Conservation (phyloP, 1,140 invertebrate genomes). For the Neodiprion fabricii region DNA sequence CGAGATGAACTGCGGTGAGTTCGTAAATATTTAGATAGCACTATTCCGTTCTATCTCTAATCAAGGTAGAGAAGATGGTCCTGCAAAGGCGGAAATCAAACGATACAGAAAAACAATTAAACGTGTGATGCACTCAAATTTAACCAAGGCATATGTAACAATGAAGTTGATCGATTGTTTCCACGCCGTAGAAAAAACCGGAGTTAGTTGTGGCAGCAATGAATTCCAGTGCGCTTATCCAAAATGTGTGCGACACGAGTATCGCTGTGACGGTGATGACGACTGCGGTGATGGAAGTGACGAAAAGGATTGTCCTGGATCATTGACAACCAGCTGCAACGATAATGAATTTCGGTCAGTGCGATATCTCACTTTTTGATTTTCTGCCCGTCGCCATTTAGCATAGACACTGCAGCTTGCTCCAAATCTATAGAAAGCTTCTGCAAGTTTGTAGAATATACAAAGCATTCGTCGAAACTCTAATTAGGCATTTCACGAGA, state of each 20-base stretch:
- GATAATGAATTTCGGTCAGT: slow-evolving; percentile 69
- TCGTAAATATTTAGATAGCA: slow-evolving; percentile 12
- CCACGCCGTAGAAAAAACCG: slow-evolving; percentile 32
- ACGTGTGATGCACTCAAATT: slow-evolving; percentile 18
- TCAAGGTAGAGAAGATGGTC: slow-evolving; percentile 11
- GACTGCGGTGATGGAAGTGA: slow-evolving; percentile 90
- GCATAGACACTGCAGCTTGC: neutral
- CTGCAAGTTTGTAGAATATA: neutral
- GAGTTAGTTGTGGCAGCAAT: slow-evolving; percentile 67
- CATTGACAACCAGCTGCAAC: slow-evolving; percentile 62
- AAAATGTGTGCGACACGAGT: slow-evolving; percentile 74
- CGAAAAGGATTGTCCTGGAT: slow-evolving; percentile 73
- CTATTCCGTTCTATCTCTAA: slow-evolving; percentile 8
- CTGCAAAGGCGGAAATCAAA: slow-evolving; percentile 24
- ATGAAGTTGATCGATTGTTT: slow-evolving; percentile 16
- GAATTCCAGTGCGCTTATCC: slow-evolving; percentile 75
- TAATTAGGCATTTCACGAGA: neutral
- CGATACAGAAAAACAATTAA: neutral
- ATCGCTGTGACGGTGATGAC: slow-evolving; percentile 86
- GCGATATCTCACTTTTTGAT: neutral
- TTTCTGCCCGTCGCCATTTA: neutral
- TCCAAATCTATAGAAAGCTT: neutral
- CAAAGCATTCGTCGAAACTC: neutral
- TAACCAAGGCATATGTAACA: slow-evolving; percentile 4
- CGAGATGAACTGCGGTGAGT: slow-evolving; percentile 65